Evolutionary conservation across 2,888 invertebrate genomes (phyloP).

Genomic region (Hirtodrosophila trivittata): DNA sequence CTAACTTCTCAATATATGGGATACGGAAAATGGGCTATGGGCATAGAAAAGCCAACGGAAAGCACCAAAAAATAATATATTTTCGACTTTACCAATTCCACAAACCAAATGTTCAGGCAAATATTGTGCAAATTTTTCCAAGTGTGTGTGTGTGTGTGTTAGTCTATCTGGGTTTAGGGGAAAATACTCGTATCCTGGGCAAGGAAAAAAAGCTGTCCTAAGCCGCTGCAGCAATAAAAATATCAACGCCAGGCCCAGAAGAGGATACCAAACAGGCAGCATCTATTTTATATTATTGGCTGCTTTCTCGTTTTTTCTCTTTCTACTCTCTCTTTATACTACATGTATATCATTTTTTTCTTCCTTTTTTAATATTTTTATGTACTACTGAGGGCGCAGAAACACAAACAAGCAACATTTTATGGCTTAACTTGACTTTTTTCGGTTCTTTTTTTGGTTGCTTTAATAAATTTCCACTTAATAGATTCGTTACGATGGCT

Average conservation of each 20-base stretch:
- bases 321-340: constrained; percentile 25
- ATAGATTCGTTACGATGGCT: constrained; percentile 76
- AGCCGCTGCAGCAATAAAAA: constrained; percentile 69
- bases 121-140: constrained; percentile 43
- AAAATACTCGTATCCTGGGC: constrained; percentile 9
- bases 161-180: constrained; percentile 26
- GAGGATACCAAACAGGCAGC: constrained; percentile 20
- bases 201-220: constrained; percentile 45
- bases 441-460: constrained; percentile 40
- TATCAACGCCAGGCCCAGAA: constrained; percentile 63
- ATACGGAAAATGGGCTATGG: no score
- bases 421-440: constrained; percentile 63
- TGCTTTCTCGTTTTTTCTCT: constrained; percentile 7
- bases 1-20: constrained; percentile 44
- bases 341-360: no score
- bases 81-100: no score
- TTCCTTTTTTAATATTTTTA: constrained; percentile 70
- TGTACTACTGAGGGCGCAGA: constrained; percentile 40
- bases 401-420: constrained; percentile 59
- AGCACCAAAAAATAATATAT: no score
- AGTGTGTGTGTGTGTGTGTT: constrained; percentile 5
- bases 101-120: no score
- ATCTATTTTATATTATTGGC: constrained; percentile 40
- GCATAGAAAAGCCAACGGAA: no score
- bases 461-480: constrained; percentile 80